These are phyloP conservation scores for Drosophila lacicola DNA, from an alignment of 2,888 invertebrate species.

Conservation along the genomic window DNA sequence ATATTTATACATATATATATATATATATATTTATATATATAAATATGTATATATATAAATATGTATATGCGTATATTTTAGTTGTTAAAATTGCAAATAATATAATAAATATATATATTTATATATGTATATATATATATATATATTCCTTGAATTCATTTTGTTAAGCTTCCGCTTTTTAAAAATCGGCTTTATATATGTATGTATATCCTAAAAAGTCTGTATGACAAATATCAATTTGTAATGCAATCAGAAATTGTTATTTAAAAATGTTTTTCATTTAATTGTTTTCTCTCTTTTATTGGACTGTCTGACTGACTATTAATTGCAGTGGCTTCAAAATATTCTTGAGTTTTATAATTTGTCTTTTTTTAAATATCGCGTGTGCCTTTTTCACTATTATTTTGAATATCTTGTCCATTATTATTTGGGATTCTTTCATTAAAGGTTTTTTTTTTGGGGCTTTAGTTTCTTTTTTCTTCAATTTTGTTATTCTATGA, in stretches of 20 bases:
- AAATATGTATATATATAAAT: constrained; percentile 13
- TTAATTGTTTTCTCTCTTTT: constrained; percentile 19
- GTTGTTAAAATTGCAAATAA: constrained; percentile 72
- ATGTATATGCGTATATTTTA: constrained; percentile 28
- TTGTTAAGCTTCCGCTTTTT: constrained; percentile 45
- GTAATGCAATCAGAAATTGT: constrained; percentile 54
- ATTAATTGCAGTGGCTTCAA: constrained; percentile 55
- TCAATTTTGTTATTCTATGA: constrained; percentile 82
- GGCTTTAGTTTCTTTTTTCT: constrained; percentile 28
- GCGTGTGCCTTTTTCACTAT: constrained; percentile 45
- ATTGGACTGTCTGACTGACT: constrained; percentile 61
- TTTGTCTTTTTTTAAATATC: constrained; percentile 24
- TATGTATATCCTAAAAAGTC: constrained; percentile 66
- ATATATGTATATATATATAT: not conserved
- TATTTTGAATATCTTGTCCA: constrained; percentile 24
- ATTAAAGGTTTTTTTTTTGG: constrained; percentile 22
- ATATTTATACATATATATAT: constrained; percentile 35
- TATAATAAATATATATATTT: constrained; percentile 24
- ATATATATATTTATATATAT: constrained; percentile 18
- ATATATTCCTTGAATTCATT: constrained; percentile 41
- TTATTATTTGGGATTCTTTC: constrained; percentile 13
- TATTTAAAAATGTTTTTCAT: constrained; percentile 32
- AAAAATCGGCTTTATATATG: constrained; percentile 60
- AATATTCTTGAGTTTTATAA: constrained; percentile 36
- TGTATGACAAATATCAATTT: constrained; percentile 61